Evolutionary conservation across 1,140 invertebrate genomes (phyloP), one percentile per base, ranked within the genome.

Genomic region (Sycophila sp.): DNA sequence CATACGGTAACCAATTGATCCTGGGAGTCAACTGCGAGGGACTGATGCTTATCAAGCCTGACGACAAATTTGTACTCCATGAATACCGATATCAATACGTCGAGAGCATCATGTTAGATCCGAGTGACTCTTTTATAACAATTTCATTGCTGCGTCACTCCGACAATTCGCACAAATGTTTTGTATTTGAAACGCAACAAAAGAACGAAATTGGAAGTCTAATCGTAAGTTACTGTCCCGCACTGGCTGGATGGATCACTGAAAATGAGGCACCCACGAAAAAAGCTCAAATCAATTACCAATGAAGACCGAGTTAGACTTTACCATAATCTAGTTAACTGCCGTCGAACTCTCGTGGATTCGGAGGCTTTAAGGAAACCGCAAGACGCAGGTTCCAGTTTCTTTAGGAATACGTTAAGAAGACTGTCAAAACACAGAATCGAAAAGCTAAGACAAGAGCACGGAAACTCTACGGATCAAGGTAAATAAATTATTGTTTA

Each of bases 11-110:
- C 72, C 81, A 85, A 22, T 26, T 85, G 79, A 89, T 96, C 13
- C 87, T 98, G 13, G 97, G 96, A 17, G 91, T 98, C n/a, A 96
- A 96, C 77, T 91, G 92, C 77, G 95, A 97, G 72, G 96, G 96
- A 51, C 90, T 98, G 22, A 92, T 95, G 78, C 85, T 97, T 47
- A 94, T 97, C 34, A 94, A 96, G 76, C 92, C 94, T 0, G 93
- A 95, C 67, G 95, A 96, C 78, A 97, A 97, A 83, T 94, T 94
- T 70, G 93, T 97, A 1, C 84, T 97, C 8, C 94, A 94, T 40
- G 95, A 96, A 78, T 96, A 96, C 81, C 90, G 93, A 36, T 97
- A 96, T 78, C 89, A 89, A 62, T 94, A 96, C 77, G 92, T 97
- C 15, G 94, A 96, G 75, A 94, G 94, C n/a, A 93, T 98, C 73